Percentiles rank a stretch among this genome's conserved stretches.
phyloP scores from a whole-genome alignment of 1,140 invertebrate species.

The Thaumetopoea pityocampa region DNA sequence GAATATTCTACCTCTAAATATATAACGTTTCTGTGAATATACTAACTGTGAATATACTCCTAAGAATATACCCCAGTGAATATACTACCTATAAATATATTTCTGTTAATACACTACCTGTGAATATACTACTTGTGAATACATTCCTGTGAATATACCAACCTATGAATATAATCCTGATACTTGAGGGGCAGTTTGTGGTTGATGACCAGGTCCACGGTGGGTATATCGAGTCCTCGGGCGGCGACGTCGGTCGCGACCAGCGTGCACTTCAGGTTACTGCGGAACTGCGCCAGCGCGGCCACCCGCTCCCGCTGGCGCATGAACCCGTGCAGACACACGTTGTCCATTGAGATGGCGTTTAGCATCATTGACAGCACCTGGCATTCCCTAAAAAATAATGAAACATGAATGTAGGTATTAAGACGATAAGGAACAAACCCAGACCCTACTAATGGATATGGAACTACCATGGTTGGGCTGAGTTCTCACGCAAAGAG shows the following conservation, averaged over 20 bases:
- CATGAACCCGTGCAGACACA: slow-evolving; percentile 91
- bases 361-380: slow-evolving; percentile 90
- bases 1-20: no score
- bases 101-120: no score
- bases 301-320: slow-evolving; percentile 87
- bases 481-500: no score
- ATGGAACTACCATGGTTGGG: no score
- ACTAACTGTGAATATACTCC: no score
- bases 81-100: no score
- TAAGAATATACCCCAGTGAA: no score
- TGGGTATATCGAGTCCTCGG: slow-evolving; percentile 92
- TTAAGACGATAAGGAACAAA: neutral
- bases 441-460: no score
- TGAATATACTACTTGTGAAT: no score
- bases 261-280: slow-evolving; percentile 89
- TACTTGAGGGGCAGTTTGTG: slow-evolving; percentile 92
- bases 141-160: slow-evolving; percentile 4
- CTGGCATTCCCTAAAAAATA: slow-evolving; percentile 84
- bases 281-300: slow-evolving; percentile 90
- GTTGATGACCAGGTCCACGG: slow-evolving; percentile 95
- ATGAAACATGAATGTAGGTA: neutral
- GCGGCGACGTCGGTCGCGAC: slow-evolving; percentile 98
- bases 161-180: slow-evolving; percentile 95
- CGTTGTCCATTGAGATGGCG: slow-evolving; percentile 91
- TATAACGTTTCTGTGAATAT: no score